Conservation (phyloP, 2,797 vertebrate genomes). For the Percopsis omiscomaycus region DNA sequence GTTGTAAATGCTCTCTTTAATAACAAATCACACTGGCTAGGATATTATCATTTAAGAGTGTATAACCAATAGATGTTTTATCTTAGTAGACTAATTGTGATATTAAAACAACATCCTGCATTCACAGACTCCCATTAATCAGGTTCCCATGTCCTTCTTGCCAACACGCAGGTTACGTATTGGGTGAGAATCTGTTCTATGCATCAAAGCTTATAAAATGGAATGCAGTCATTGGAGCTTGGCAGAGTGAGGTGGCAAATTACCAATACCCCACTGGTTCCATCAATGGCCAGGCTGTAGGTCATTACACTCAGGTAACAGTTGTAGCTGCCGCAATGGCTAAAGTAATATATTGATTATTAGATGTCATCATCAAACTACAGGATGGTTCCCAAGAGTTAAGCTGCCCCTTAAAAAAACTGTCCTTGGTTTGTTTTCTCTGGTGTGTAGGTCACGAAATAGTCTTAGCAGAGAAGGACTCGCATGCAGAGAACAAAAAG, state of each 20-base stretch:
- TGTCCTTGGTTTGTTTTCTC: no score
- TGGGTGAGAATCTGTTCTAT: slow-evolving; percentile 75
- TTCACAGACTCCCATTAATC: slow-evolving; percentile 30
- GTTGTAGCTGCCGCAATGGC: not conserved
- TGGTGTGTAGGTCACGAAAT: no score
- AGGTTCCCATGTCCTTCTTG: slow-evolving; percentile 29
- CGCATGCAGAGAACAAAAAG: no score
- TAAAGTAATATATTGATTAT: not conserved
- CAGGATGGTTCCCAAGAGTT: no score
- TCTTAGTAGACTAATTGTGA: slow-evolving; percentile 13
- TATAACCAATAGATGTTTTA: slow-evolving; percentile 22
- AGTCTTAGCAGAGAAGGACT: no score
- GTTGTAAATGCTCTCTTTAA: slow-evolving; percentile 19
- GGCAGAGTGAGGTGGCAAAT: slow-evolving; percentile 63
- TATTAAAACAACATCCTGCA: slow-evolving; percentile 21
- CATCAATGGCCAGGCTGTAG: not conserved
- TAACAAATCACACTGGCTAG: slow-evolving; percentile 17
- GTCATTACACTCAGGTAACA: slow-evolving; percentile 79
- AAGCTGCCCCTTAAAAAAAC: no score
- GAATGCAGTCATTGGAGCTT: slow-evolving; percentile 50
- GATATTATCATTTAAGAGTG: slow-evolving; percentile 26
- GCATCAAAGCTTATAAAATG: not conserved
- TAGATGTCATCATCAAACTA: not conserved
- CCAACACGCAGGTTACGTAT: slow-evolving; percentile 65
- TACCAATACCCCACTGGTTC: slow-evolving; percentile 60